Percentiles rank a stretch among this genome's conserved stretches.
phyloP scores from a whole-genome alignment of 1,140 invertebrate species.

The Branchinecta lynchi region DNA sequence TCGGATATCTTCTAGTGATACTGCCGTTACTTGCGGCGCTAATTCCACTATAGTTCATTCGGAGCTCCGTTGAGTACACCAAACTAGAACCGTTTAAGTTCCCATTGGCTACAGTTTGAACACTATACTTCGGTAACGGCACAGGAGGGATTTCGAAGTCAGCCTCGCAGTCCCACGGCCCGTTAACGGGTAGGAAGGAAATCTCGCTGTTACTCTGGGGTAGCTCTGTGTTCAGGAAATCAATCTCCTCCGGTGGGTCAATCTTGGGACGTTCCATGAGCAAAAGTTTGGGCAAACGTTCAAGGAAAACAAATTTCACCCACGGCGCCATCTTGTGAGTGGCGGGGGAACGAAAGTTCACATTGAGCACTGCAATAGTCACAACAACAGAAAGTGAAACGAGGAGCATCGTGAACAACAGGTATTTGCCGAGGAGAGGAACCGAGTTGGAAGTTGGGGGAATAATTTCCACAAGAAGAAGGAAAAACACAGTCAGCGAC shows the following conservation, averaged over 20 bases:
- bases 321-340: conserved; percentile 87
- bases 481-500: conserved; percentile 96
- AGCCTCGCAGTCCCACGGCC: conserved; percentile 24
- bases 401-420: conserved; percentile 97
- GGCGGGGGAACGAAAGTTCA: conserved; percentile 93
- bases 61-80: background rate
- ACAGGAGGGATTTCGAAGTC: conserved; percentile 46
- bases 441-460: conserved; percentile 97
- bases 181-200: background rate
- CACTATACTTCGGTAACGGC: conserved; percentile 21
- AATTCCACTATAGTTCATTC: background rate
- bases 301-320: conserved; percentile 74
- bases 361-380: conserved; percentile 93
- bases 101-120: conserved; percentile 8
- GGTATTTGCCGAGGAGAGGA: conserved; percentile 91
- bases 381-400: conserved; percentile 95
- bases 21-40: background rate
- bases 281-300: conserved; percentile 67
- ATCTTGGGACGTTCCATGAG: conserved; percentile 56
- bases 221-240: background rate
- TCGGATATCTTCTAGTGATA: background rate
- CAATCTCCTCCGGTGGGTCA: conserved; percentile 20
- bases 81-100: background rate
- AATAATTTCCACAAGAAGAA: conserved; percentile 93
- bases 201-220: background rate